Conservation (phyloP, 2,888 invertebrate species). For the Ormyrus labotus region DNA sequence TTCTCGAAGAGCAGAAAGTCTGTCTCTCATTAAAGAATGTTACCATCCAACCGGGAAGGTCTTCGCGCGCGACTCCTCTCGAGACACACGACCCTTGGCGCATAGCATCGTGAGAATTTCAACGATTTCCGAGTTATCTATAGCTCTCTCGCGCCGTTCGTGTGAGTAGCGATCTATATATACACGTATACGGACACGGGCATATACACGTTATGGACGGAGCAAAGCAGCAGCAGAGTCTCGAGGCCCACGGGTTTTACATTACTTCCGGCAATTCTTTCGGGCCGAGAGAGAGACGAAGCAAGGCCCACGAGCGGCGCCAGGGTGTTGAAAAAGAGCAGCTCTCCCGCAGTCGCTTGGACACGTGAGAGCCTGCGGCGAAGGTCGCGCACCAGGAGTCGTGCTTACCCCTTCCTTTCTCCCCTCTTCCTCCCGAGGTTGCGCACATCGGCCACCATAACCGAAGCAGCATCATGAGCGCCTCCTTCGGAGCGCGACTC, state of each 20-base stretch:
- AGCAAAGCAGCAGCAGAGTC: constrained; percentile 12
- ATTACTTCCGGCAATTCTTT: constrained; percentile 76
- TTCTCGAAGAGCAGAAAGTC: neutral
- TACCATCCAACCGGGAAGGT: constrained; percentile 16
- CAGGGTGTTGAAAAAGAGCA: neutral
- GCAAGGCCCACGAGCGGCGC: constrained; percentile 3
- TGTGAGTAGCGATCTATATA: constrained; percentile 34
- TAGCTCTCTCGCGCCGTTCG: constrained; percentile 55
- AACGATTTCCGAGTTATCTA: constrained; percentile 66
- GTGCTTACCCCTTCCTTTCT: neutral
- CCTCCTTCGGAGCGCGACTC: neutral
- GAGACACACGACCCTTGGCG: constrained; percentile 16
- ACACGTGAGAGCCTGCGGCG: constrained; percentile 45
- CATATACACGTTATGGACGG: constrained; percentile 7
- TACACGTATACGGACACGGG: neutral
- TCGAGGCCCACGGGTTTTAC: constrained; percentile 68
- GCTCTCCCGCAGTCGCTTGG: neutral
- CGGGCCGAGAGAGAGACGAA: neutral
- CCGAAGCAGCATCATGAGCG: neutral
- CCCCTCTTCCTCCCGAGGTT: neutral
- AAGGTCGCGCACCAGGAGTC: constrained; percentile 50
- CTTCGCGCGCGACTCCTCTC: neutral
- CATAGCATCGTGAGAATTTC: constrained; percentile 59
- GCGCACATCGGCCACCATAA: neutral
- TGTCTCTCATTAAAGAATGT: neutral